A percentile compares a stretch with the other conserved stretches of the same genome.
Evolutionary conservation across 2,888 invertebrate species (phyloP).

Genomic region (Leptinotarsa peninsularis): DNA sequence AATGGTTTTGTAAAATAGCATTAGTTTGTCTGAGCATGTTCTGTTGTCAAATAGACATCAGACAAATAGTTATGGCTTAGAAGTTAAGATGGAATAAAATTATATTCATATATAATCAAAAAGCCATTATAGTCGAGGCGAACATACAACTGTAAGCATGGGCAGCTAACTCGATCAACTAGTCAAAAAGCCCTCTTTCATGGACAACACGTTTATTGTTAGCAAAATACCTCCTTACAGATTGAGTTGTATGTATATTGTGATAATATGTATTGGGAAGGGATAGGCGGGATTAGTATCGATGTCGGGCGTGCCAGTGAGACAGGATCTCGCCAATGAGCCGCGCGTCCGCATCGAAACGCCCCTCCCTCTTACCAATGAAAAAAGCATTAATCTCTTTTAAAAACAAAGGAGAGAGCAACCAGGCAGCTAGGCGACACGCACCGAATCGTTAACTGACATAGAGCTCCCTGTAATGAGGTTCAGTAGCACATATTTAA

Average conservation of each 20-base stretch:
- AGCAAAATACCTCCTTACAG: slow-evolving; percentile 67
- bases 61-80: too few relatives aligned
- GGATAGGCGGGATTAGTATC: slow-evolving; percentile 60
- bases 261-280: slow-evolving; percentile 63
- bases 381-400: slow-evolving; percentile 69
- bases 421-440: slow-evolving; percentile 63
- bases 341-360: slow-evolving; percentile 53
- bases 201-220: slow-evolving; percentile 66
- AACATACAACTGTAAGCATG: background rate
- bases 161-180: slow-evolving; percentile 35
- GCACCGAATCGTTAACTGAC: slow-evolving; percentile 64
- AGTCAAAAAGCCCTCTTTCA: slow-evolving; percentile 63
- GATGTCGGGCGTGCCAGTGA: slow-evolving; percentile 63
- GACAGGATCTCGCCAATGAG: slow-evolving; percentile 62
- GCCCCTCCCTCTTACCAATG: slow-evolving; percentile 67
- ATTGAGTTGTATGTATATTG: slow-evolving; percentile 66
- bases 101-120: background rate
- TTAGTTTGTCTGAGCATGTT: too few relatives aligned
- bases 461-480: slow-evolving; percentile 66
- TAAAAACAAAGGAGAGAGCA: slow-evolving; percentile 66
- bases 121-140: background rate
- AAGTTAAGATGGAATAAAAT: too few relatives aligned
- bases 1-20: too few relatives aligned
- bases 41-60: too few relatives aligned
- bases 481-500: slow-evolving; percentile 67